phyloP scores from a whole-genome alignment of 2,888 invertebrate genomes.

The Baronia brevicornis region DNA sequence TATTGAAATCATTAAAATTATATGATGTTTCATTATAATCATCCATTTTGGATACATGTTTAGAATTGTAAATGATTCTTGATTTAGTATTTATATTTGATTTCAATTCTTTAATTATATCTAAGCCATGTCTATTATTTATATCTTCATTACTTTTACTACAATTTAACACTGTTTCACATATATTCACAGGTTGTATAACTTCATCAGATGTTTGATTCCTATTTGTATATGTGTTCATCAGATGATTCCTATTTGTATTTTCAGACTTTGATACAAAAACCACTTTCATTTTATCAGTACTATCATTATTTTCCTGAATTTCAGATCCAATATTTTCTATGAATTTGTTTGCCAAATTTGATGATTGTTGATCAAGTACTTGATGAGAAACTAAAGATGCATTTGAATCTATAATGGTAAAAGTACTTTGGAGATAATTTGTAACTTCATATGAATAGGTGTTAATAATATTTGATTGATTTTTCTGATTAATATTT shows the following conservation, averaged over 20 bases:
- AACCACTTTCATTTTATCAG: slow-evolving; percentile 20
- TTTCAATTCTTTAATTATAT: neutral
- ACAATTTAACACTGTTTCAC: slow-evolving; percentile 32
- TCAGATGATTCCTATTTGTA: no score
- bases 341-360: neutral
- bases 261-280: slow-evolving; percentile 23
- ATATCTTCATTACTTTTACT: slow-evolving; percentile 14
- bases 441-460: slow-evolving; percentile 7
- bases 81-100: neutral
- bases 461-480: neutral
- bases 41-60: neutral
- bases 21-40: slow-evolving; percentile 4
- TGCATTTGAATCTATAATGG: slow-evolving; percentile 10
- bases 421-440: slow-evolving; percentile 13
- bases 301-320: slow-evolving; percentile 3
- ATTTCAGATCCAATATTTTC: slow-evolving; percentile 3
- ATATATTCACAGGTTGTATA: slow-evolving; percentile 33
- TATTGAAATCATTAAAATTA: slow-evolving; percentile 3
- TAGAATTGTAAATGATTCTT: neutral
- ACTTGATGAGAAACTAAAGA: slow-evolving; percentile 2
- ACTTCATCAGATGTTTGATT: neutral
- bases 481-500: slow-evolving; percentile 5
- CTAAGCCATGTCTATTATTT: slow-evolving; percentile 1
- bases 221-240: no score
- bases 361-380: neutral